Conservation (phyloP, 1,140 invertebrate species). For the Delia radicum region DNA sequence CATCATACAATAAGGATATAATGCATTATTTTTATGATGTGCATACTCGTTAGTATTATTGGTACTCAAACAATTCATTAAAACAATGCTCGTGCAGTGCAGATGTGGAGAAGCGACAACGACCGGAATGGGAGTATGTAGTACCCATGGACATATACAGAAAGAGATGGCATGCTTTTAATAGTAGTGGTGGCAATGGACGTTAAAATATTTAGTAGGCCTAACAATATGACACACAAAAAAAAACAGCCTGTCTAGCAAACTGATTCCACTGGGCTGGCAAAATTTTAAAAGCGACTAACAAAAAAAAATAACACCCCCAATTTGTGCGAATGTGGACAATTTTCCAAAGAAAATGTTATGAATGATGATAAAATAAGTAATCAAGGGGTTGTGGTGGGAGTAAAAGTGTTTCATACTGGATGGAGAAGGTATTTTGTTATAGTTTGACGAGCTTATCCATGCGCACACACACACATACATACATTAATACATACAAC, state of each 20-base stretch:
- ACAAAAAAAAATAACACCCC: too few species aligned
- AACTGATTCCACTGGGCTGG: too few species aligned
- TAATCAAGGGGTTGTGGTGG: too few species aligned
- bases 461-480: constrained; percentile 26
- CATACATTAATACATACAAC: constrained; percentile 33
- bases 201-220: not conserved
- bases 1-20: not conserved
- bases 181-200: not conserved
- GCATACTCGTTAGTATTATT: not conserved
- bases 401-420: too few species aligned
- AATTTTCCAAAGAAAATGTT: too few species aligned
- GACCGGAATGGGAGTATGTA: too few species aligned
- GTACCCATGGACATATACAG: not conserved
- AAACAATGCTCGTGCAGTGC: not conserved
- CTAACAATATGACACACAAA: not conserved
- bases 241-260: not conserved
- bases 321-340: not conserved
- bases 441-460: not conserved
- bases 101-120: not conserved
- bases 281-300: too few species aligned
- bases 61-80: not conserved
- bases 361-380: too few species aligned
- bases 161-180: not conserved
- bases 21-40: too few species aligned
- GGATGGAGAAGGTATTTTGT: not conserved